Base-by-base conservation (phyloP, 2,888 invertebrate species). In the Girardia tigrina region DNA sequence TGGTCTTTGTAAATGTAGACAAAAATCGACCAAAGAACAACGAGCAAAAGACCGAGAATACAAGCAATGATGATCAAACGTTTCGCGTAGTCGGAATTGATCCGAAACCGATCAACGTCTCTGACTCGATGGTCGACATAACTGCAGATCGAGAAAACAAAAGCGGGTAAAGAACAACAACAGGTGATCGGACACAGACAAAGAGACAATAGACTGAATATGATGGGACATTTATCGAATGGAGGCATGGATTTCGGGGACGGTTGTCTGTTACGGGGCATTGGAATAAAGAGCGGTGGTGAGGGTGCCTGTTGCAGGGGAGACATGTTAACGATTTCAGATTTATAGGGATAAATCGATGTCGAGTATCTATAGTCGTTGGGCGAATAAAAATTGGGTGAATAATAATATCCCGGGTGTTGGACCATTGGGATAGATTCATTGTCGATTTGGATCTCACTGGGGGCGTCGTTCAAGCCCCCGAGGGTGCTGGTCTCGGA, bases 101-200 rank as follows among this genome's bases (percentile, higher is more conserved):
- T 74, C 1, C 74, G 74, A 28, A 74, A 74, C 16, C 69, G 42
- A n/a, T 42, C 42, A 14, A 74, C 42, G 27, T 74, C 74, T 23
- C 69, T 42, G 1, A 74, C 74, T 23, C 74, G 69, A 42, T 74
- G 56, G 28, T 74, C 74, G 26, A 69, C 69, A 42, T 74, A 74
- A 20, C 74, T 69, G 26, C 74, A 74, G 16, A 74, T 23, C 1
- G 74, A 74, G 26, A 42, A 74, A 16, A 74, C 56, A 28, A 74
- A 26, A n/a, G 74, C 74, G 1, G 74, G 74, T 4, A 74, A 26
- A 12, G 74, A 74, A 29, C 74, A 74, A 28, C 42, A 74, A 56
- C 42, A 42, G 1, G 26, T 42, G 1, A 74, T 56, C 4, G 74
- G 74, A 42, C 74, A 74, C 42, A 42, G 28, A 69, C 42, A 26